Evolutionary conservation across 2,888 invertebrate genomes (phyloP), one percentile per base, ranked within the genome.

Genomic region (Ophion costatus): DNA sequence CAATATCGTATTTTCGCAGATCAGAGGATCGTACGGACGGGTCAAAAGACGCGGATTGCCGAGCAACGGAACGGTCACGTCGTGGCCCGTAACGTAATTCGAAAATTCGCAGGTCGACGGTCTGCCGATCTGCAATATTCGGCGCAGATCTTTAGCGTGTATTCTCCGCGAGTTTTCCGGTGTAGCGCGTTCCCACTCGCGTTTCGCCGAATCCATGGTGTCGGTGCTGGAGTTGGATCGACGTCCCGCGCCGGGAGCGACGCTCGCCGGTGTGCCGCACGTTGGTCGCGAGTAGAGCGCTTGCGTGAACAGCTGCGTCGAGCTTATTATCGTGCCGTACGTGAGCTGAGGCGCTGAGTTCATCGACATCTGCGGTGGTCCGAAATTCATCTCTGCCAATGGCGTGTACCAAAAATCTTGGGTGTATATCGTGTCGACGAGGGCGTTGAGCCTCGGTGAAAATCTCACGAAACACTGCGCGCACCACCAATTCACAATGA

Each of bases 391-490:
- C 51, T 93, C 93, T 2, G 93, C 94, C 90, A 93, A 90, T 14
- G 93, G 93, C 0, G 93, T 93, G 70, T 93, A 93, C 93, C 93
- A 93, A 71, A 93, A 93, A 73, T 94, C 91, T 75, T 93, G 92
- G 0, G 91, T 90, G 57, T 93, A 92, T 85, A 94, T 93, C 1
- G 93, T 92, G 75, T 94, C 93, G 2, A 93, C 91, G 0, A 94
- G 90, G 2, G 92, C 90, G 76, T 93, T 93, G 2, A 94, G 75
- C 33, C 90, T 88, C 0, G 93, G 93, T 0, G 93, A 93, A 81
- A 94, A 93, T 14, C 92, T 87, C 0, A 94, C 91, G 77, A 93
- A 94, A 81, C 91, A 92, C 63, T 92, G 90, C 1, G 93, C 92
- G 67, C 93, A 93, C 59, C 91, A 92, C 10, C 92, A 92, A 76